A percentile compares a stretch with the other conserved stretches of the same genome.
phyloP scores from a whole-genome alignment of 2,797 vertebrate species.

The Chiroxiphia lanceolata region DNA sequence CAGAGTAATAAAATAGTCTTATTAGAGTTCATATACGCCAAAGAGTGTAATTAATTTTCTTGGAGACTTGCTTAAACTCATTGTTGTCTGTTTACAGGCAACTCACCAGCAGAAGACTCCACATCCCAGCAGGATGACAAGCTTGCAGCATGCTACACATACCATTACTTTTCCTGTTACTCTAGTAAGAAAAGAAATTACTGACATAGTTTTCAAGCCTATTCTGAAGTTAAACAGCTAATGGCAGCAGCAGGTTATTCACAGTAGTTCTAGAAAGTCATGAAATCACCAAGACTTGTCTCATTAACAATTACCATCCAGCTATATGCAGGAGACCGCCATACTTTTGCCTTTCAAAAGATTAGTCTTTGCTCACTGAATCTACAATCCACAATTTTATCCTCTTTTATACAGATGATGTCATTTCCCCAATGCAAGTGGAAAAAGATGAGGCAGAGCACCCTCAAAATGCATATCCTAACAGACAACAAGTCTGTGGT shows the following conservation, averaged over 20 bases:
- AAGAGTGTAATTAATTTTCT: neutral
- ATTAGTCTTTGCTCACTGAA: neutral
- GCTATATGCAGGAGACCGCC: accelerated
- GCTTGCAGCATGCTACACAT: neutral
- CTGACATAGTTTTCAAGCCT: neutral
- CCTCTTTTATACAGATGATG: neutral
- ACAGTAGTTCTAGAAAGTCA: neutral
- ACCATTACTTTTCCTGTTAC: neutral
- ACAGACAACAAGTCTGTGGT: neutral
- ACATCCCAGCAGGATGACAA: no score
- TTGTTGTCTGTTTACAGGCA: neutral
- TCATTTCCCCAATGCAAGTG: neutral
- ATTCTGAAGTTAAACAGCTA: neutral
- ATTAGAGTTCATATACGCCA: neutral
- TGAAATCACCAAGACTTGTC: neutral
- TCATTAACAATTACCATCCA: neutral
- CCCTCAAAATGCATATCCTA: neutral
- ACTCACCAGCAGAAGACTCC: neutral
- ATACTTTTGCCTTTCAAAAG: neutral
- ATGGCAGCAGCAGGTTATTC: neutral
- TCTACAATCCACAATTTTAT: neutral
- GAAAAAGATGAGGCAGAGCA: neutral
- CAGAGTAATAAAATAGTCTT: neutral
- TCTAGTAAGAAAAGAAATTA: neutral
- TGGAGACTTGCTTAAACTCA: neutral